These are phyloP conservation scores for Hyperoodon ampullatus DNA, from an alignment of 2,113 vertebrate genomes.

Conservation along the genomic window DNA sequence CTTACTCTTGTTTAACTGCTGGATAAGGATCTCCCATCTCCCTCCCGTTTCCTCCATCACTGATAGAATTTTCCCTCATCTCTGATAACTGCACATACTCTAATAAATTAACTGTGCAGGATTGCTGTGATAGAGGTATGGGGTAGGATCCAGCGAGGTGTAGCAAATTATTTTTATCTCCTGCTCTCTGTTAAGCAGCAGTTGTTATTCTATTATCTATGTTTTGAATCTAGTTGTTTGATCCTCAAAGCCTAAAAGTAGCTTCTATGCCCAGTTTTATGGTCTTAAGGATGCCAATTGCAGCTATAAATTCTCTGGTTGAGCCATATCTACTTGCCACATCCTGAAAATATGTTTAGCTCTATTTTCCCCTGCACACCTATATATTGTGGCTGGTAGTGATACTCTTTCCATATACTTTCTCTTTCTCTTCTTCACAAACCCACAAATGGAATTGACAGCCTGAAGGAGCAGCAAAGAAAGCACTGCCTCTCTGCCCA, in stretches of 20 bases:
- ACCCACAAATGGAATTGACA: not conserved
- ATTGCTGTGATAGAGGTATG: conserved; percentile 47
- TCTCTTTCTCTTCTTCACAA: conserved; percentile 3
- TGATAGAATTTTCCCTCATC: conserved; percentile 52
- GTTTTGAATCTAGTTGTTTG: conserved; percentile 58
- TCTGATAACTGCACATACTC: not conserved
- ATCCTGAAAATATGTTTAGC: conserved; percentile 40
- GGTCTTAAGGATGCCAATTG: not conserved
- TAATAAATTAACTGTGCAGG: conserved; percentile 69
- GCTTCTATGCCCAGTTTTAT: conserved; percentile 15
- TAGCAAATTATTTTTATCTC: conserved; percentile 66
- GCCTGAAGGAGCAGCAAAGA: not conserved
- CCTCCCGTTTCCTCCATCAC: not conserved
- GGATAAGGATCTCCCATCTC: conserved; percentile 32
- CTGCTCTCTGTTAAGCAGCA: conserved; percentile 52
- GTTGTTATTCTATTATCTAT: conserved; percentile 69
- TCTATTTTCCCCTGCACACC: not conserved
- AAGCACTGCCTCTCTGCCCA: not conserved
- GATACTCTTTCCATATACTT: not conserved
- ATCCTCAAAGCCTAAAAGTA: conserved; percentile 37
- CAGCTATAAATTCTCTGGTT: conserved; percentile 50
- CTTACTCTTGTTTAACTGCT: conserved; percentile 45
- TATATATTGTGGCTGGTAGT: not conserved
- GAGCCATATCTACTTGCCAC: not conserved
- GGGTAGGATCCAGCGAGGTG: not conserved